A percentile compares a stretch with the other conserved stretches of the same genome.
Evolutionary conservation across 2,888 invertebrate genomes (phyloP).

Genomic region (Boloria euphrosyne): DNA sequence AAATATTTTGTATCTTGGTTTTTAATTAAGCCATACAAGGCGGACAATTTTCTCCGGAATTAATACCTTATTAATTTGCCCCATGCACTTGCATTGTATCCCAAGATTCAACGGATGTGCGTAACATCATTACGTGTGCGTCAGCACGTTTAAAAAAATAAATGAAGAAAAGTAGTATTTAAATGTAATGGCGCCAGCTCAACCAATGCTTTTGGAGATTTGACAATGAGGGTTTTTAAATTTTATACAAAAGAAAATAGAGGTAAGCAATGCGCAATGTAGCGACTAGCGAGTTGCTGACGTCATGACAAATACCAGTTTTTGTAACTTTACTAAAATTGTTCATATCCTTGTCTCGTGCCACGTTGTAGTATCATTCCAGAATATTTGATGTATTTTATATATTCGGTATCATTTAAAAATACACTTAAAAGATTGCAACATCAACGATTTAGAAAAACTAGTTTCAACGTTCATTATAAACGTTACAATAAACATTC

Average conservation of each 20-base stretch:
- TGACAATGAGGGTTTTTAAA: slow-evolving; percentile 44
- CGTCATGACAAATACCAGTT: slow-evolving; percentile 43
- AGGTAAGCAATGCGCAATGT: slow-evolving; percentile 45
- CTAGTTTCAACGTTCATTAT: too few species aligned
- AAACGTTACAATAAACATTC: neutral
- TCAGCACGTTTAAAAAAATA: slow-evolving; percentile 20
- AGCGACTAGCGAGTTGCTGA: slow-evolving; percentile 39
- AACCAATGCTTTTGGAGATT: slow-evolving; percentile 30
- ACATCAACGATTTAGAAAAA: too few species aligned
- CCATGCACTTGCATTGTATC: slow-evolving; percentile 61
- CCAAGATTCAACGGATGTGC: slow-evolving; percentile 69
- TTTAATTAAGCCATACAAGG: slow-evolving; percentile 25
- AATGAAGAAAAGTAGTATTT: slow-evolving; percentile 24
- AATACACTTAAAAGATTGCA: too few species aligned
- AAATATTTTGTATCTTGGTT: slow-evolving; percentile 1
- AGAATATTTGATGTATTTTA: too few species aligned
- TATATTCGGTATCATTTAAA: too few species aligned
- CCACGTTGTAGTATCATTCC: slow-evolving; percentile 31
- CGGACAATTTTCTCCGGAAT: slow-evolving; percentile 32
- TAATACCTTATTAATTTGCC: slow-evolving; percentile 68
- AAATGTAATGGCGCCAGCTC: slow-evolving; percentile 38
- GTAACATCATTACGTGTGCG: slow-evolving; percentile 50
- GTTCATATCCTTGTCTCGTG: slow-evolving; percentile 42
- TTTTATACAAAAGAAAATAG: slow-evolving; percentile 45
- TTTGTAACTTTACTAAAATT: slow-evolving; percentile 38